phyloP scores from a whole-genome alignment of 2,888 invertebrate genomes.

The Hirtodrosophila histrioides region DNA sequence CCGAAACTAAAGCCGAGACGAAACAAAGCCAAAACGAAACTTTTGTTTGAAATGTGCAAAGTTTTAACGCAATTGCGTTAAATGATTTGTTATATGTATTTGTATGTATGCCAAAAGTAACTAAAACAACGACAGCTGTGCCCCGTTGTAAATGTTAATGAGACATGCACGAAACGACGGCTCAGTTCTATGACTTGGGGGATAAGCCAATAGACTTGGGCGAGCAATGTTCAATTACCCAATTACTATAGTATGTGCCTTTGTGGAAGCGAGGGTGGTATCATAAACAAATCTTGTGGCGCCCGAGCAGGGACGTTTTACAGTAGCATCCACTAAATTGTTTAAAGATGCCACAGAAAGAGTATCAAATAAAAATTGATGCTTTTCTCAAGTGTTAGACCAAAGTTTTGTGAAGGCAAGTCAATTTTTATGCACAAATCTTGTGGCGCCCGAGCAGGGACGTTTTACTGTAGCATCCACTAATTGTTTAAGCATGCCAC shows the following conservation, averaged over 20 bases:
- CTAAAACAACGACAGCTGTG: constrained; percentile 12
- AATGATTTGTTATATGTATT: constrained; percentile 58
- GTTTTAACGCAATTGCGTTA: constrained; percentile 79
- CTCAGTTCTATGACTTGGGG: constrained; percentile 49
- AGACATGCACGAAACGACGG: constrained; percentile 61
- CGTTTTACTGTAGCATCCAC: not conserved
- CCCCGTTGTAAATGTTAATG: constrained; percentile 71
- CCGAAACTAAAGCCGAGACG: constrained; percentile 32
- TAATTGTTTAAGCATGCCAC: not conserved
- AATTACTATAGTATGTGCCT: constrained; percentile 4
- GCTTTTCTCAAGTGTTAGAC: no score
- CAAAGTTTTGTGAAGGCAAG: constrained; percentile 3
- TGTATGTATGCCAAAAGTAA: constrained; percentile 27
- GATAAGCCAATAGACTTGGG: constrained; percentile 42
- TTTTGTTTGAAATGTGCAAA: constrained; percentile 60
- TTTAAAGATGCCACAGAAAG: not conserved
- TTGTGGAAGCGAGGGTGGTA: constrained; percentile 10
- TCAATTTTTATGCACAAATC: not conserved
- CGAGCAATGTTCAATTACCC: constrained; percentile 27
- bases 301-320: not conserved
- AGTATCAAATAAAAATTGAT: no score
- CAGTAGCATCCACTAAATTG: not conserved
- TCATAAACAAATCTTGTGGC: not conserved
- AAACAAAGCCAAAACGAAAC: constrained; percentile 20
- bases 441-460: not conserved